phyloP scores from a whole-genome alignment of 2,888 invertebrate genomes.

The Aspidapion aeneum region DNA sequence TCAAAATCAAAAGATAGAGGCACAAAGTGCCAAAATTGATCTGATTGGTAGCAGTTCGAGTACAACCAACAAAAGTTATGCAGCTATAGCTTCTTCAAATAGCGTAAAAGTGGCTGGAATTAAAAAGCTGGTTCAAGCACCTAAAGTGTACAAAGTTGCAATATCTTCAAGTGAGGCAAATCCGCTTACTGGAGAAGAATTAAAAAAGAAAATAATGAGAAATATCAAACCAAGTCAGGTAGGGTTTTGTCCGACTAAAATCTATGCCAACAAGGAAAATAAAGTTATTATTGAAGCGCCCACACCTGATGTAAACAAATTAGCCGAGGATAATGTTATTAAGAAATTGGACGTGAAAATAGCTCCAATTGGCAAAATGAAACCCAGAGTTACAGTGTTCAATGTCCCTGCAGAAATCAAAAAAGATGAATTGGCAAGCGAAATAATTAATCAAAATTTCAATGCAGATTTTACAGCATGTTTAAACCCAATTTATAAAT shows the following conservation, averaged over 20 bases:
- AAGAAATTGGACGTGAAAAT: background rate
- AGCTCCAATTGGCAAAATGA: background rate
- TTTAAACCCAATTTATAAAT: background rate
- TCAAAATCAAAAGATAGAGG: background rate
- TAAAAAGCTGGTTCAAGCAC: background rate
- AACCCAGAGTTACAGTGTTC: constrained; percentile 1
- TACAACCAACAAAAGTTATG: background rate
- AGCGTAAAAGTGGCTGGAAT: constrained; percentile 1
- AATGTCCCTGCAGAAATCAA: constrained; percentile 3
- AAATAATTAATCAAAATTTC: background rate
- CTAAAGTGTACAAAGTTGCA: background rate
- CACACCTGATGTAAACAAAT: background rate
- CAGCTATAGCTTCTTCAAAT: background rate
- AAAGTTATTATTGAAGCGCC: constrained; percentile 2
- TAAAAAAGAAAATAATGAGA: background rate
- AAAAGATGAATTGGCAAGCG: background rate
- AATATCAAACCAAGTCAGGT: constrained; percentile 4
- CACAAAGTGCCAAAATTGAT: background rate
- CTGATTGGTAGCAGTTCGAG: too few species aligned
- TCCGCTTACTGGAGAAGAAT: background rate
- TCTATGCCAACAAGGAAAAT: constrained; percentile 1
- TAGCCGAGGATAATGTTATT: background rate
- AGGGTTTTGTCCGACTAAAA: constrained; percentile 3
- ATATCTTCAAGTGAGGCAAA: background rate
- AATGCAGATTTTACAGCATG: background rate